Conservation (phyloP, 2,113 vertebrate species). For the Peromyscus leucopus region DNA sequence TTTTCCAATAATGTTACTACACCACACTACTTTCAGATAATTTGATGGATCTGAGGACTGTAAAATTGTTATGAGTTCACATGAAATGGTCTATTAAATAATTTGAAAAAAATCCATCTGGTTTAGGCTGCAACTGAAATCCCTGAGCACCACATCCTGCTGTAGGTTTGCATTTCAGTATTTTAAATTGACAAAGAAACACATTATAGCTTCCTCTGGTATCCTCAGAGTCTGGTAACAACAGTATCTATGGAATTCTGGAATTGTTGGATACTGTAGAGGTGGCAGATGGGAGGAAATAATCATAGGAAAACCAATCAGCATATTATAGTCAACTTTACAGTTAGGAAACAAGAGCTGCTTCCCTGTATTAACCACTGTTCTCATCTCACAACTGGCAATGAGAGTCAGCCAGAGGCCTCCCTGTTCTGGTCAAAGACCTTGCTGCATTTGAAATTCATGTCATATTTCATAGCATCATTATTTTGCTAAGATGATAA, state of each 20-base stretch:
- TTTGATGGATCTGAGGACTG: conserved; percentile 35
- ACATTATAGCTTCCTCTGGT: neutral
- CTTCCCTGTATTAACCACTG: neutral
- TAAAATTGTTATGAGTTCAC: neutral
- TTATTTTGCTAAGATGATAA: conserved; percentile 56
- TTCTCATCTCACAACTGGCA: neutral
- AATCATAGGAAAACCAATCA: conserved; percentile 12
- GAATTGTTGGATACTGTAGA: neutral
- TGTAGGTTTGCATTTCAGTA: conserved; percentile 28
- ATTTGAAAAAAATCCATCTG: conserved; percentile 47
- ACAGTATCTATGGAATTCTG: neutral
- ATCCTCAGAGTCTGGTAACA: conserved; percentile 19
- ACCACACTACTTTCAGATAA: neutral
- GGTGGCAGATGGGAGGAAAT: neutral
- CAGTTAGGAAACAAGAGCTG: neutral
- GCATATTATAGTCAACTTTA: neutral
- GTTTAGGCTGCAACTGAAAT: conserved; percentile 12
- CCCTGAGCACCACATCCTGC: neutral
- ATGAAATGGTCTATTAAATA: conserved; percentile 64
- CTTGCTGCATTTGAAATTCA: conserved; percentile 56
- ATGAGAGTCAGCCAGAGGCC: neutral
- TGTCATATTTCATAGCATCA: conserved; percentile 14
- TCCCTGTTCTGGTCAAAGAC: conserved; percentile 5
- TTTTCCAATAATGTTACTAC: conserved; percentile 9
- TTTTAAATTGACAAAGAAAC: conserved; percentile 58